A percentile compares a stretch with the other conserved stretches of the same genome.
These are phyloP conservation scores for Xanthostigma xanthostigma DNA, from an alignment of 2,888 invertebrate genomes.

Conservation along the genomic window DNA sequence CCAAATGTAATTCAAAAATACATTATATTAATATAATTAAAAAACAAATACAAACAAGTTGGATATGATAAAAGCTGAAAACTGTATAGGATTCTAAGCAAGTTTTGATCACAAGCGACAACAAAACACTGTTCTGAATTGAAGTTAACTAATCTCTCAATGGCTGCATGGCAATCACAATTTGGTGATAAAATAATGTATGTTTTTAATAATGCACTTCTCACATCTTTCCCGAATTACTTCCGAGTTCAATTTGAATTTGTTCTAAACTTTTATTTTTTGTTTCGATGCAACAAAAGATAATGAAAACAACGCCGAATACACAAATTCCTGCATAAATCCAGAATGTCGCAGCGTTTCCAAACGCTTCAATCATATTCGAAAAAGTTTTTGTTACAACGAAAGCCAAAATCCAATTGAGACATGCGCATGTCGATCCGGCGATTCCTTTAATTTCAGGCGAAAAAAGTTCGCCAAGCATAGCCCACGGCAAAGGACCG, in stretches of 20 bases:
- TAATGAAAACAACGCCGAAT: constrained; percentile 30
- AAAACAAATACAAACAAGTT: too few relatives aligned
- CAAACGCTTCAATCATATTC: constrained; percentile 22
- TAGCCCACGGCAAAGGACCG: constrained; percentile 34
- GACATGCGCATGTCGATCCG: constrained; percentile 25
- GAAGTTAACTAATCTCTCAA: too few relatives aligned
- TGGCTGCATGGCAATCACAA: too few relatives aligned
- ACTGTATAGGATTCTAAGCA: too few relatives aligned
- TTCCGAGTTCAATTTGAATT: constrained; percentile 27
- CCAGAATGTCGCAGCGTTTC: constrained; percentile 31
- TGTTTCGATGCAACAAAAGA: constrained; percentile 38
- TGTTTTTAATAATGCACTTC: too few relatives aligned
- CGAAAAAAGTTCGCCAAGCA: constrained; percentile 34
- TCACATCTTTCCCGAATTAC: too few relatives aligned
- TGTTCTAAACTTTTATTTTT: constrained; percentile 32
- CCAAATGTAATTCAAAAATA: too few relatives aligned
- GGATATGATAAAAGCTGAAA: too few relatives aligned
- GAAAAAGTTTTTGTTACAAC: constrained; percentile 29
- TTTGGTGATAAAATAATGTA: too few relatives aligned
- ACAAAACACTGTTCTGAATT: too few relatives aligned
- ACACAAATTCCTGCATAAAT: constrained; percentile 32
- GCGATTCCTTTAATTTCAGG: constrained; percentile 24
- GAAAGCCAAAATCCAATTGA: constrained; percentile 30
- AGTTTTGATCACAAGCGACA: too few relatives aligned
- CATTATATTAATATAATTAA: too few relatives aligned